These are phyloP conservation scores for Cepaea hortensis DNA, from an alignment of 2,888 invertebrate species.

Conservation along the genomic window DNA sequence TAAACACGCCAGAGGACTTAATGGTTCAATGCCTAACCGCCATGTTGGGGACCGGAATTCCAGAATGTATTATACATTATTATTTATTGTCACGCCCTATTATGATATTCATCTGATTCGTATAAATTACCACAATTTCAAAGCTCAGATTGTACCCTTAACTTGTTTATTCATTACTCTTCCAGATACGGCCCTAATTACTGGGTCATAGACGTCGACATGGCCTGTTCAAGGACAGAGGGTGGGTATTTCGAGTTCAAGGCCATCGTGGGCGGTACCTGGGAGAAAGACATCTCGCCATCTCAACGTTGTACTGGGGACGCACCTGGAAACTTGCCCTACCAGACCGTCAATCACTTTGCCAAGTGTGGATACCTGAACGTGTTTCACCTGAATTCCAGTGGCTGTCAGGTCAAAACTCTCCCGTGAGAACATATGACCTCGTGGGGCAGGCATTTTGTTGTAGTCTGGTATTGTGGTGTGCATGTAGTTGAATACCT, in stretches of 20 bases:
- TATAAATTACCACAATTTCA: too few relatives aligned
- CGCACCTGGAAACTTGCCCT: background rate
- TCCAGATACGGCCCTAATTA: background rate
- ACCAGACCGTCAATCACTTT: background rate
- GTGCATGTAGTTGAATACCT: too few relatives aligned
- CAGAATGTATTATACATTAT: too few relatives aligned
- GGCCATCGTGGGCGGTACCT: background rate
- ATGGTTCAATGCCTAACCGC: too few relatives aligned
- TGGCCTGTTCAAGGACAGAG: background rate
- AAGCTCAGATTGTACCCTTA: too few relatives aligned
- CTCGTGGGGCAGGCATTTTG: too few relatives aligned
- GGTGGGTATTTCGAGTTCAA: background rate
- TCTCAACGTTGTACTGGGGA: background rate
- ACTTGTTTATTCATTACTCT: background rate
- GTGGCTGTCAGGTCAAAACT: background rate
- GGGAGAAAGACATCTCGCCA: background rate
- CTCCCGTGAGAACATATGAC: background rate
- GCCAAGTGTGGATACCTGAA: background rate
- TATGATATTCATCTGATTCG: too few relatives aligned
- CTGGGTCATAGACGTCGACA: background rate
- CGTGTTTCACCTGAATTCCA: background rate
- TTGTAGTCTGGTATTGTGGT: too few relatives aligned
- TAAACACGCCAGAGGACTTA: too few relatives aligned
- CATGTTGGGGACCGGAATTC: too few relatives aligned
- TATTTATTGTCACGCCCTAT: too few relatives aligned